Evolutionary conservation across 2,888 invertebrate species (phyloP), one percentile per base, ranked within the genome.

Genomic region (Melitaea athalia): DNA sequence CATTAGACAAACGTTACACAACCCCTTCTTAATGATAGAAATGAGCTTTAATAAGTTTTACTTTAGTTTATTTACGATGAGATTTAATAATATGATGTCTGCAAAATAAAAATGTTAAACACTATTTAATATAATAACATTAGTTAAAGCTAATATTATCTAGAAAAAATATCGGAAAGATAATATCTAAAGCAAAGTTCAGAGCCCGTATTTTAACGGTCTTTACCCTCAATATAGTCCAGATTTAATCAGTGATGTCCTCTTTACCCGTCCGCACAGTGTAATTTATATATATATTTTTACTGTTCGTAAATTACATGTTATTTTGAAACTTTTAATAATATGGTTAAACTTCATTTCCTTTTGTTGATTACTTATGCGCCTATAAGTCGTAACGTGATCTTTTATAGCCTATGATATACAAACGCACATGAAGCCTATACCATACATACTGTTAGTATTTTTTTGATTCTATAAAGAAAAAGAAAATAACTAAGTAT

Each of bases 211-310:
- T 68, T 61, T 14, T 10, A 12, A 12, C 17, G 67, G 59, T 42
- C 60, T 55, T 15, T 68, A 60, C 64, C 59, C 59, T 33, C 38
- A 42, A 68, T 59, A 43, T 70, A 49, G 68, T 61, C 42, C 53
- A 68, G 68, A 70, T 70, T 52, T 59, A 62, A 70, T 68, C 70
- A 53, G 45, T 42, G 57, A 64, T 50, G 63, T 53, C 33, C 55
- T 38, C 33, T 33, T 33, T 33, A 55, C n/a, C 33, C n/a, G 31
- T 55, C 33, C 7, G 33, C 33, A 33, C 33, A n/a, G 14, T 14
- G 17, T 33, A 55, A 55, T n/a, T 33, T 52, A 31, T 12, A 24
- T 52, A 24, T 52, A 12, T 45, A 24, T 31, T 52, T 52, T 24
- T 52, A 50, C 10, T 15, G 10, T 24, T 12, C 14, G 11, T 45